Conservation (phyloP, 2,797 vertebrate species). For the Morelia viridis region DNA sequence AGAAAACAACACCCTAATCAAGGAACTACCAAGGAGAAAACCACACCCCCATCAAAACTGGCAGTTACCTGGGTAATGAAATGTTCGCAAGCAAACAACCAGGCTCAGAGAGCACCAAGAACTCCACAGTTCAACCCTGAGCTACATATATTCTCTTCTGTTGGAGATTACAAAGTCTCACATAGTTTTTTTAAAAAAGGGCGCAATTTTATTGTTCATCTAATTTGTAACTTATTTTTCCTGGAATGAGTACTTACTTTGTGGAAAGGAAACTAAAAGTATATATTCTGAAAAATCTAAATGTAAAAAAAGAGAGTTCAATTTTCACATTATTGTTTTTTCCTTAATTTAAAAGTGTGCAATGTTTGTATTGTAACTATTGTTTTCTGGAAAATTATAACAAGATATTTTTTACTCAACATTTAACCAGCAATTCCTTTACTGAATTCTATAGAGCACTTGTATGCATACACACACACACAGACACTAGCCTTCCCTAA, state of each 20-base stretch:
- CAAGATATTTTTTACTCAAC: conserved; percentile 45
- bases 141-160: neutral
- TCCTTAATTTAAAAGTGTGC: conserved; percentile 22
- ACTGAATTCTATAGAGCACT: neutral
- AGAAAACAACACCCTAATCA: too few species aligned
- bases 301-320: neutral
- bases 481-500: neutral
- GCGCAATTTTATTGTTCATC: neutral
- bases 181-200: neutral
- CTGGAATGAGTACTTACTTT: neutral
- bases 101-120: neutral
- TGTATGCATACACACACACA: neutral
- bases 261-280: conserved; percentile 1
- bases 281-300: conserved; percentile 1
- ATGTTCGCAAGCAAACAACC: neutral
- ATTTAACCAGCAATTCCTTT: neutral
- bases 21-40: too few species aligned
- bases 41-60: too few species aligned
- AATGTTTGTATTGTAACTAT: neutral
- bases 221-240: neutral
- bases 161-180: neutral
- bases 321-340: conserved; percentile 22
- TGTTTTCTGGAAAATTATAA: neutral
- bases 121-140: neutral
- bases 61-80: neutral